These are phyloP conservation scores for Amia ocellicauda DNA, from an alignment of 2,113 vertebrate species.

Conservation along the genomic window DNA sequence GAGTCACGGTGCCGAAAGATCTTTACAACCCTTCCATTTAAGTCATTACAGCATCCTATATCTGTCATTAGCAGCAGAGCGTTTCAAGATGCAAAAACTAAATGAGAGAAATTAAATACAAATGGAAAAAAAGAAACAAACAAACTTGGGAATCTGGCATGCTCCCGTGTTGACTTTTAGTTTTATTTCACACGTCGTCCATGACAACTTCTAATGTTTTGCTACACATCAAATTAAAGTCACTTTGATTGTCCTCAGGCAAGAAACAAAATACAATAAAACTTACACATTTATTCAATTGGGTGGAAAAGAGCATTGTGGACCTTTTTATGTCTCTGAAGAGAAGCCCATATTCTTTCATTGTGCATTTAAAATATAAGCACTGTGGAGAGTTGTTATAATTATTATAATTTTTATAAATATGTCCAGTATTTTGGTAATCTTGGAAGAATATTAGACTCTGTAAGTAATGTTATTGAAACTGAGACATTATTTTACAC, in stretches of 20 bases:
- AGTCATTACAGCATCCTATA: too few species aligned
- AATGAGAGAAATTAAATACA: too few species aligned
- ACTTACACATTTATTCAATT: slow-evolving; percentile 25
- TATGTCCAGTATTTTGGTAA: too few species aligned
- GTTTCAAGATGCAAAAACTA: slow-evolving; percentile 43
- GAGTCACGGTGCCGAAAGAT: slow-evolving; percentile 35
- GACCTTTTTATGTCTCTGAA: slow-evolving; percentile 1
- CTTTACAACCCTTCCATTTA: too few species aligned
- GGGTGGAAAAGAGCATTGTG: slow-evolving; percentile 13
- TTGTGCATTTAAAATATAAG: too few species aligned
- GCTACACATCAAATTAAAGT: slow-evolving; percentile 37
- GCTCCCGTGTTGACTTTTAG: slow-evolving; percentile 52
- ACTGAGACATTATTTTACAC: too few species aligned
- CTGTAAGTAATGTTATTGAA: too few species aligned
- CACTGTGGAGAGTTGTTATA: too few species aligned
- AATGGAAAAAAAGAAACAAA: slow-evolving; percentile 46
- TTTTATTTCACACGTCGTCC: slow-evolving; percentile 48
- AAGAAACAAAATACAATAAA: slow-evolving; percentile 28
- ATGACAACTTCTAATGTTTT: slow-evolving; percentile 54
- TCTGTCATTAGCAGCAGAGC: slow-evolving; percentile 53
- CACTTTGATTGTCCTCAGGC: slow-evolving; percentile 30
- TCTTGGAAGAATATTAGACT: too few species aligned
- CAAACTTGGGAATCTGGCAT: slow-evolving; percentile 57
- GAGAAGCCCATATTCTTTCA: slow-evolving; percentile 15
- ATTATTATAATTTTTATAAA: too few species aligned